Evolutionary conservation across 2,888 invertebrate species (phyloP).

Genomic region (Balanococcus diminutus): DNA sequence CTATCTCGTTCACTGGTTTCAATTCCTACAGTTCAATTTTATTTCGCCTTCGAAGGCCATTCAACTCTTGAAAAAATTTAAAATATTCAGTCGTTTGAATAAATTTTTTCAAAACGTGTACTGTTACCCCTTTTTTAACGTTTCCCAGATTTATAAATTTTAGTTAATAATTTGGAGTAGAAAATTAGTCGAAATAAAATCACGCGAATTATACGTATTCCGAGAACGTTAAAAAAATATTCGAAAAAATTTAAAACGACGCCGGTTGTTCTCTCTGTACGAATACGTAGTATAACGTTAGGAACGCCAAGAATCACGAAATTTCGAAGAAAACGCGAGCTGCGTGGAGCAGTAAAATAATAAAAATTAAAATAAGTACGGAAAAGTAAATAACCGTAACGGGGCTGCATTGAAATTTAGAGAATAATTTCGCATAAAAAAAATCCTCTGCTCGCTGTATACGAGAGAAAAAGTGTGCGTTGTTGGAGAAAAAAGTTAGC

Average conservation of each 20-base stretch:
- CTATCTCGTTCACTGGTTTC: too few relatives aligned
- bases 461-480: not conserved
- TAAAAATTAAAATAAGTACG: slow-evolving; percentile 3
- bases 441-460: not conserved
- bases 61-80: too few relatives aligned
- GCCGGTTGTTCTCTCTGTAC: too few relatives aligned
- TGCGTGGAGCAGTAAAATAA: not conserved
- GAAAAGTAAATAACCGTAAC: not conserved
- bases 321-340: not conserved
- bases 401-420: not conserved
- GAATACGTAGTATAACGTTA: not conserved
- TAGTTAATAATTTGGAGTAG: not conserved
- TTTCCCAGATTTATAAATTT: not conserved
- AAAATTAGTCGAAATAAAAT: not conserved
- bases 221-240: not conserved
- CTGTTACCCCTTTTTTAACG: not conserved
- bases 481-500: not conserved
- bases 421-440: not conserved
- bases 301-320: not conserved
- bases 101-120: not conserved
- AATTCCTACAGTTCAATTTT: too few relatives aligned
- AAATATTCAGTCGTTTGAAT: not conserved
- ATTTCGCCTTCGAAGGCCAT: too few relatives aligned
- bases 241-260: not conserved
- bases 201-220: too few relatives aligned